phyloP scores from a whole-genome alignment of 2,113 vertebrate species.

The Phoxinus phoxinus region DNA sequence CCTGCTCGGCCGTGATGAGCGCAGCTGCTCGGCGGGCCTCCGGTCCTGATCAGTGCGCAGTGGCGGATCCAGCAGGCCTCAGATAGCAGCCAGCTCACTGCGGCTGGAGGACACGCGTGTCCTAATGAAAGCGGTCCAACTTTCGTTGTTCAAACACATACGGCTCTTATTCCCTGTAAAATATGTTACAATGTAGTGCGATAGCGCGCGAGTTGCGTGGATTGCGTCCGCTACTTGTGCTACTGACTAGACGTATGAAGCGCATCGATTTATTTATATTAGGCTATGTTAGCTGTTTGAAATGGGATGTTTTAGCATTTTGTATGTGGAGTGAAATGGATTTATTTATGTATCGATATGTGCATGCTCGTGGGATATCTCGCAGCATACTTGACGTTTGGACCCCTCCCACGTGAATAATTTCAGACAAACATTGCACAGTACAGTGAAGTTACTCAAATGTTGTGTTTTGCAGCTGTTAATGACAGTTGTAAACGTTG shows the following conservation, averaged over 20 bases:
- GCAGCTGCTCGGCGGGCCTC: slow-evolving; percentile 4
- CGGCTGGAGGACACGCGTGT: slow-evolving; percentile 31
- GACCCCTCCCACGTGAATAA: slow-evolving; percentile 45
- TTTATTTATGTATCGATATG: background rate
- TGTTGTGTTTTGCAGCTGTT: background rate
- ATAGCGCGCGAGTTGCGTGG: background rate
- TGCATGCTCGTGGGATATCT: background rate
- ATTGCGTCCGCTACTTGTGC: background rate
- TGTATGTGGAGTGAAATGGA: background rate
- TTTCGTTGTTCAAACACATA: background rate
- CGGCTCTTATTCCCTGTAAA: background rate
- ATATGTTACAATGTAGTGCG: background rate
- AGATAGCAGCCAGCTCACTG: slow-evolving; percentile 7
- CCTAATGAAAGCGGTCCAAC: background rate
- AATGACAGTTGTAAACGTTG: background rate
- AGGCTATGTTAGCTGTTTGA: background rate
- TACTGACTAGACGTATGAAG: background rate
- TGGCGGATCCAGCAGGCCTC: slow-evolving; percentile 31
- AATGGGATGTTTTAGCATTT: background rate
- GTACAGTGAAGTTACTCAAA: background rate
- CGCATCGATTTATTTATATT: background rate
- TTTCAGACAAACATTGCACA: background rate
- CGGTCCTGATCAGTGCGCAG: background rate
- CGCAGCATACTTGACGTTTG: slow-evolving; percentile 50
- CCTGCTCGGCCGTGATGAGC: slow-evolving; percentile 3